Evolutionary conservation across 53 echinoderm and acorn worm species (phyloP).

Genomic region (Arbacia lixula): DNA sequence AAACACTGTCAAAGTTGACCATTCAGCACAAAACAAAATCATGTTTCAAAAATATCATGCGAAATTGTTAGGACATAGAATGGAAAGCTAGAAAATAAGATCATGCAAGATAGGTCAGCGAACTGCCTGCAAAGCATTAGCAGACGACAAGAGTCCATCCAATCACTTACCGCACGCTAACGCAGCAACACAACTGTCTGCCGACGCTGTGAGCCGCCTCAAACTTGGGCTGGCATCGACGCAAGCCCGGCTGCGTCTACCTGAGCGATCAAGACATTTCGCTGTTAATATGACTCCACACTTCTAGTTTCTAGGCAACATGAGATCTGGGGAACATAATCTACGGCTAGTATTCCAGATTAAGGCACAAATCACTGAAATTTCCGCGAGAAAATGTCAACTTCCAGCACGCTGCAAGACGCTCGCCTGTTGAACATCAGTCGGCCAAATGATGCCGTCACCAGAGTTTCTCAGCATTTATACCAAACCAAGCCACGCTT

Average conservation of each 20-base stretch:
- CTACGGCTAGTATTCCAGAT: conserved; percentile 17
- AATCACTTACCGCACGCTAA: conserved; percentile 39
- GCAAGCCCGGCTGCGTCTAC: conserved; percentile 42
- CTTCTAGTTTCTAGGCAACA: conserved; percentile 48
- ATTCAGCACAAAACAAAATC: too few species aligned
- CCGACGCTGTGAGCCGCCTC: conserved; percentile 26
- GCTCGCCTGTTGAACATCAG: neutral
- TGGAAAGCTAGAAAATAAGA: too few species aligned
- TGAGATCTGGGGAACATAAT: neutral
- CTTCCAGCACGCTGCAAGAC: neutral
- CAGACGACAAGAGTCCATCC: conserved; percentile 33
- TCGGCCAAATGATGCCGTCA: neutral
- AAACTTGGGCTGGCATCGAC: conserved; percentile 13
- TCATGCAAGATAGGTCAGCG: too few species aligned
- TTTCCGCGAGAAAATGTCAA: conserved; percentile 24
- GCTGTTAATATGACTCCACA: conserved; percentile 60
- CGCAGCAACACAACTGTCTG: conserved; percentile 26
- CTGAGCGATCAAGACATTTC: conserved; percentile 54
- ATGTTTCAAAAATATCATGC: too few species aligned
- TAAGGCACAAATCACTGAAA: conserved; percentile 24
- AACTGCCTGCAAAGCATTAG: too few species aligned
- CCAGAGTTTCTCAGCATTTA: conserved; percentile 8
- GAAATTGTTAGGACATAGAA: too few species aligned
- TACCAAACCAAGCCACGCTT: neutral
- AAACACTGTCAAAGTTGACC: too few species aligned